These are phyloP conservation scores for Phaetusa simplex DNA, from an alignment of 2,113 vertebrate species.

Conservation along the genomic window DNA sequence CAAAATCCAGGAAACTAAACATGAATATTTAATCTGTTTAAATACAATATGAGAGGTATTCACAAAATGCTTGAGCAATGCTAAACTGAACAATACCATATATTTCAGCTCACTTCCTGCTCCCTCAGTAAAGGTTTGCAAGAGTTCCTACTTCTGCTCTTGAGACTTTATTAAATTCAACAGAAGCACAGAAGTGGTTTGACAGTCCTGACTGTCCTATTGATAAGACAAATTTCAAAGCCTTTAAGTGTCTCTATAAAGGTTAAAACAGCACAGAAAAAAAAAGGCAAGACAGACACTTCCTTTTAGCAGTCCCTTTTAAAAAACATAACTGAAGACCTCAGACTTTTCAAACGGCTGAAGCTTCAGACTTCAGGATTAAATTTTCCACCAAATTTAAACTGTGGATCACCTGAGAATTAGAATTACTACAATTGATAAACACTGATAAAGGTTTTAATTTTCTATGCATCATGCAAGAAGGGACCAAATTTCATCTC, in stretches of 20 bases:
- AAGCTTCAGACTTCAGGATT: neutral
- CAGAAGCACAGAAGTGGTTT: neutral
- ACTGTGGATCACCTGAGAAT: neutral
- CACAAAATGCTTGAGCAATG: neutral
- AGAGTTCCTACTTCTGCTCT: neutral
- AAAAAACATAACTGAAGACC: neutral
- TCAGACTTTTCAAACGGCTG: neutral
- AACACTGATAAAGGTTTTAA: neutral
- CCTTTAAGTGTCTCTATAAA: neutral
- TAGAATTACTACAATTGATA: neutral
- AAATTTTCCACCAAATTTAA: neutral
- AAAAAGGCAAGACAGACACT: neutral
- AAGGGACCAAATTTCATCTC: neutral
- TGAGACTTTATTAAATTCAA: neutral
- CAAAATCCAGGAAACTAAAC: neutral
- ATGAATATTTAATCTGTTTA: neutral
- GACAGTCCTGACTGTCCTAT: neutral
- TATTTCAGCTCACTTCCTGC: neutral
- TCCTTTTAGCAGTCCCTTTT: neutral
- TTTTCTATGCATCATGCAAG: neutral
- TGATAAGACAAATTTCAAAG: neutral
- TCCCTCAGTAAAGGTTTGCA: neutral
- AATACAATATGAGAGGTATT: neutral
- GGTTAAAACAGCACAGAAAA: neutral
- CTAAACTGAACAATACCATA: neutral